These are phyloP conservation scores for Leptopilina boulardi DNA, from an alignment of 1,140 invertebrate species.

Conservation along the genomic window DNA sequence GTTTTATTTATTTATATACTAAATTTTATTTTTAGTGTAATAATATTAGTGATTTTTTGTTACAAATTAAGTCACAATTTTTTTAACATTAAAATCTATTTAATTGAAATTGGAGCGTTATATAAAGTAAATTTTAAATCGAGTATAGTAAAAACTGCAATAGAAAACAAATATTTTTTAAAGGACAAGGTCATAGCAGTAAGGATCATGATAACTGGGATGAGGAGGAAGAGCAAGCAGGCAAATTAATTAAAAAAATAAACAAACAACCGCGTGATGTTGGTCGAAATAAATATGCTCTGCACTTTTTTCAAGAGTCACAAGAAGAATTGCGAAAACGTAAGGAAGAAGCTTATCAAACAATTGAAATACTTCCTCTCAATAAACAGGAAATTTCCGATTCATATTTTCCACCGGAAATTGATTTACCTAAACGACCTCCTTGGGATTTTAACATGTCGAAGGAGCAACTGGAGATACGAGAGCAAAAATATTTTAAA, in stretches of 20 bases:
- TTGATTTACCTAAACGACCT: conserved; percentile 90
- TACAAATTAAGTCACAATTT: too few species aligned
- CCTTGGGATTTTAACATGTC: conserved; percentile 86
- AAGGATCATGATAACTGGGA: conserved; percentile 59
- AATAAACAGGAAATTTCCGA: conserved; percentile 83
- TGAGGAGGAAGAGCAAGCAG: conserved; percentile 35
- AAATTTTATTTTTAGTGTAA: too few species aligned
- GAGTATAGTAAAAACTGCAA: too few species aligned
- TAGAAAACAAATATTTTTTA: too few species aligned
- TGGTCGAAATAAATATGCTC: conserved; percentile 80
- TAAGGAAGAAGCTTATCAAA: conserved; percentile 81
- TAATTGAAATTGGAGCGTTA: too few species aligned
- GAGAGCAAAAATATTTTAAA: conserved; percentile 86
- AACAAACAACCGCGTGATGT: conserved; percentile 73
- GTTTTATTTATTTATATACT: too few species aligned
- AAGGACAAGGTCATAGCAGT: conserved; percentile 55
- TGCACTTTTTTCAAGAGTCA: conserved; percentile 86
- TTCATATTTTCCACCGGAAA: conserved; percentile 83
- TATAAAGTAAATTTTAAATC: too few species aligned
- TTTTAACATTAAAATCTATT: too few species aligned
- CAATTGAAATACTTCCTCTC: conserved; percentile 76
- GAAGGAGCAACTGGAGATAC: conserved; percentile 83
- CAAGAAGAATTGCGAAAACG: conserved; percentile 81
- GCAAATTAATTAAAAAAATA: conserved; percentile 70
- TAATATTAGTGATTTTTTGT: too few species aligned